Evolutionary conservation across 1,140 invertebrate species (phyloP).

Genomic region (Drosophila sucinea): DNA sequence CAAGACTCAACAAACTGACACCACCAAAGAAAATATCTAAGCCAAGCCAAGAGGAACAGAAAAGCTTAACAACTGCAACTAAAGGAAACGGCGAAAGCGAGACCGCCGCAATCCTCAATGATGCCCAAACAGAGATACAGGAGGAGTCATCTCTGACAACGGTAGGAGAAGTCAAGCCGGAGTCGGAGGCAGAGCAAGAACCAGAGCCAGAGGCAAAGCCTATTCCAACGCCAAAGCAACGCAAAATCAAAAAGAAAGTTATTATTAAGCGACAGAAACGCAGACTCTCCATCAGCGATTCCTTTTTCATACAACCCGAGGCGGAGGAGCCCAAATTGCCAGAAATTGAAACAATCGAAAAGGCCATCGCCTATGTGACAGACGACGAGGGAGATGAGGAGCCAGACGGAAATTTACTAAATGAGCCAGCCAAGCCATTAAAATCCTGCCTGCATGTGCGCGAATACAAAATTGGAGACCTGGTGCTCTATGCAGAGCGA

Average conservation of each 20-base stretch:
- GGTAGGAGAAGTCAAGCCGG: background rate
- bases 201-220: constrained; percentile 24
- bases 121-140: background rate
- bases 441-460: constrained; percentile 75
- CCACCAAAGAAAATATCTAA: constrained; percentile 68
- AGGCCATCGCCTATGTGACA: constrained; percentile 73
- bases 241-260: constrained; percentile 78
- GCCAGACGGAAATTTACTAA: constrained; percentile 27
- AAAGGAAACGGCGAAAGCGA: background rate
- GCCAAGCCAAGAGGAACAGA: constrained; percentile 21
- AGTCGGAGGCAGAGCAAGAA: constrained; percentile 2
- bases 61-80: too few species aligned
- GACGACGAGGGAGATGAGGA: constrained; percentile 55
- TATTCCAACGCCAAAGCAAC: constrained; percentile 52
- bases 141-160: constrained; percentile 5
- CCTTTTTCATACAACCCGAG: constrained; percentile 65
- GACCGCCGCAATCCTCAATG: background rate
- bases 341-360: constrained; percentile 76
- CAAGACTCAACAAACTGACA: constrained; percentile 57
- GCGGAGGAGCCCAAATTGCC: constrained; percentile 60
- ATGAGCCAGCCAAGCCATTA: constrained; percentile 47
- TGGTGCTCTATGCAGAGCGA: constrained; percentile 75
- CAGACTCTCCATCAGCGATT: constrained; percentile 71
- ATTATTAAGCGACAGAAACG: constrained; percentile 78
- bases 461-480: constrained; percentile 73